Evolutionary conservation across 2,113 vertebrate genomes (phyloP).

Genomic region (Pteronura brasiliensis): DNA sequence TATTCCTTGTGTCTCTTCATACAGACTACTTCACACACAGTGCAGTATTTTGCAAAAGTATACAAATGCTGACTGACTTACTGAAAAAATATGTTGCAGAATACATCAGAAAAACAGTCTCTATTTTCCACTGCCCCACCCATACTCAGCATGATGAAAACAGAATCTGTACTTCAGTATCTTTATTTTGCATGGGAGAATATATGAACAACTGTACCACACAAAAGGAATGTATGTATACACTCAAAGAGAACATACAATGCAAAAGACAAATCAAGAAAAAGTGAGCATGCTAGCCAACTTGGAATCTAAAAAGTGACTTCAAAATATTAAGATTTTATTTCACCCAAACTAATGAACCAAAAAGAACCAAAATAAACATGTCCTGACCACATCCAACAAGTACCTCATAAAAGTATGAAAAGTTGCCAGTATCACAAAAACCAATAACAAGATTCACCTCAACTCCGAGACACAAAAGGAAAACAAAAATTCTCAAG

Average conservation of each 20-base stretch:
- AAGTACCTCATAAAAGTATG: constrained; percentile 6
- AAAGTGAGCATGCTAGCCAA: neutral
- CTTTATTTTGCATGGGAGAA: constrained; percentile 33
- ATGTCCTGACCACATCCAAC: neutral
- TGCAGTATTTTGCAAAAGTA: constrained; percentile 1
- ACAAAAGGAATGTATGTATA: neutral
- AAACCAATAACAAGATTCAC: constrained; percentile 21
- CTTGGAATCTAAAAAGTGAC: neutral
- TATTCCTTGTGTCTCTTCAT: neutral
- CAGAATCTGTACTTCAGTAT: constrained; percentile 32
- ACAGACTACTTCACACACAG: neutral
- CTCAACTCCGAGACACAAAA: constrained; percentile 23
- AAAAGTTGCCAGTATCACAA: constrained; percentile 11
- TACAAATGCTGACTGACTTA: constrained; percentile 47
- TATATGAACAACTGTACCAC: constrained; percentile 9
- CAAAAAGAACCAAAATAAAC: constrained; percentile 42
- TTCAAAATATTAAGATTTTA: constrained; percentile 36
- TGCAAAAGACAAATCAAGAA: neutral
- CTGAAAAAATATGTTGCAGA: constrained; percentile 26
- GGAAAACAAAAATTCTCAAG: neutral
- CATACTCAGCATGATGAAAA: constrained; percentile 42
- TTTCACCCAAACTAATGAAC: constrained; percentile 49
- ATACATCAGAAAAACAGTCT: constrained; percentile 33
- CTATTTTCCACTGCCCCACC: constrained; percentile 55
- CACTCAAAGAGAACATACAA: neutral